A percentile compares a stretch with the other conserved stretches of the same genome.
Evolutionary conservation across 2,888 invertebrate genomes (phyloP).

Genomic region (Tetragonula carbonaria): DNA sequence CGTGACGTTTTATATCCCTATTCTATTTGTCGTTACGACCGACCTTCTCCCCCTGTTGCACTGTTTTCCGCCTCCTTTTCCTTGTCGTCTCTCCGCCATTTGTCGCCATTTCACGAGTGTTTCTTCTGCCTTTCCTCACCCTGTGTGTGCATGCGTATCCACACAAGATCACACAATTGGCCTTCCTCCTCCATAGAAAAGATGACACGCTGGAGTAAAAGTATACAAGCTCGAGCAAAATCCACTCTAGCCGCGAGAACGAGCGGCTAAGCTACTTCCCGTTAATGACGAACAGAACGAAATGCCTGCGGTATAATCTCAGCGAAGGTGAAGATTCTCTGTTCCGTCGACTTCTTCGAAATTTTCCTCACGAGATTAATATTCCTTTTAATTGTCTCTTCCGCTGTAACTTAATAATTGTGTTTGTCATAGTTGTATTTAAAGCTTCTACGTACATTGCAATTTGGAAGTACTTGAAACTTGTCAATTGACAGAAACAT

Average conservation of each 20-base stretch:
- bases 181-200: constrained; percentile 9
- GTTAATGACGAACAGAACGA: constrained; percentile 41
- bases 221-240: constrained; percentile 32
- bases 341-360: background rate
- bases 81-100: constrained; percentile 10
- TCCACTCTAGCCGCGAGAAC: constrained; percentile 42
- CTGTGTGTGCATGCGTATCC: constrained; percentile 21
- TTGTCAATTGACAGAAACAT: background rate
- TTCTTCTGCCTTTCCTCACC: constrained; percentile 35
- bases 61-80: constrained; percentile 40
- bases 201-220: constrained; percentile 58
- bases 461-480: constrained; percentile 12
- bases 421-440: background rate
- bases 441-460: background rate
- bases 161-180: background rate
- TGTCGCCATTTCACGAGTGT: constrained; percentile 13
- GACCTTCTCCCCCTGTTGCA: constrained; percentile 50
- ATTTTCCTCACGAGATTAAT: background rate
- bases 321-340: background rate
- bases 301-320: background rate
- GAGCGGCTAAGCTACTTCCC: constrained; percentile 31
- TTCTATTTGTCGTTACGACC: constrained; percentile 72
- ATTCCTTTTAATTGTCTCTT: background rate
- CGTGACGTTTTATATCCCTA: constrained; percentile 74
- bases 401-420: background rate